Base-by-base conservation (phyloP, 35 echinoderm and acorn worm species). In the Lytechinus pictus region DNA sequence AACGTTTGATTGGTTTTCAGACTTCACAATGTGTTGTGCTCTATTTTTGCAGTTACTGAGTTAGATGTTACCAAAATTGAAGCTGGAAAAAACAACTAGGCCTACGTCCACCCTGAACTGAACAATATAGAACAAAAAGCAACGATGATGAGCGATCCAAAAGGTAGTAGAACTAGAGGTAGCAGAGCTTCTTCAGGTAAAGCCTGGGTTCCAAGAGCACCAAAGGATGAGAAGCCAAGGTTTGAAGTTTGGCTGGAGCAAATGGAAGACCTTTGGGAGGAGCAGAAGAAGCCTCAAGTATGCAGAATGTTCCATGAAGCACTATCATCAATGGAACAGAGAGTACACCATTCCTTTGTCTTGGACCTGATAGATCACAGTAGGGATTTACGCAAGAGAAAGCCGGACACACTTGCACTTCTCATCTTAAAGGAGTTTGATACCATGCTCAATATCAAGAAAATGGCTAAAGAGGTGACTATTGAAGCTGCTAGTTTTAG, bases 351-450 rank as follows among this genome's bases (percentile, higher is more conserved):
- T 55, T 86, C 93, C 14, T 96, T 96, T 28, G 94, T 96, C 10
- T 79, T 96, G 54, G 93, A 96, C 28, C 55, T 92, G 16, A 51
- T 96, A 52, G 96, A 96, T 28, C 87, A 94, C 27, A 96, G 96
- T 54, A 56, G 94, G 57, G 96, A 96, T 55, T 54, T 96, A 19
- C 86, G 94, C 24, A 94, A 94, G 86, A 96, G 89, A 86, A 96
- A 96, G 57, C 94, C 86, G 5, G 94, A 94, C n/a, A 86, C 96
- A 71, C 54, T 96, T 7, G 96, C 54, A 24, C 10, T 96, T 28
- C 13, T 95, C 4, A 44, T 96, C 54, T 87, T 96, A 12, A 89
- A 57, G 88, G 66, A 95, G 94, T 96, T 96, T 91, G 93, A 91
- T 5, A 8, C 54, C n/a, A 91, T 94, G 96, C 57, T 86, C 2